Evolutionary conservation across 2,113 vertebrate genomes (phyloP), one percentile per base, ranked within the genome.

Genomic region (Camelus bactrianus): DNA sequence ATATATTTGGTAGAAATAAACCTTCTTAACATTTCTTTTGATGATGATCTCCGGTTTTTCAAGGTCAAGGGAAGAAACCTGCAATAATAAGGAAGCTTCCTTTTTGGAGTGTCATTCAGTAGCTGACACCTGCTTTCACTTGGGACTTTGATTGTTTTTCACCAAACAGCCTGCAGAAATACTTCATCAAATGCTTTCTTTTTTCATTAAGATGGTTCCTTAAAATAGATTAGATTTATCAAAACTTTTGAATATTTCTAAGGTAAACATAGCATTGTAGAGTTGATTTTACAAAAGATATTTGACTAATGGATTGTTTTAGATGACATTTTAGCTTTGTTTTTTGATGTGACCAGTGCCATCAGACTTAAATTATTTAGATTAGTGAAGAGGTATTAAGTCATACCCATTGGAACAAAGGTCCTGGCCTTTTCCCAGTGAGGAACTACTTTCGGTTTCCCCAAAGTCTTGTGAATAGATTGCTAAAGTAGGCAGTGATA

Each of bases 191-290:
- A 30, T 87, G 20, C 46, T 52, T 76, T 70, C 26, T 91, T 77
- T 84, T 77, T 76, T 95, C 79, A 76, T 42, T 88, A 69, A 76
- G 28, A 38, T 70, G 52, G 24, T 56, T 94, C 17, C 52, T 90
- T 95, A 97, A 87, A 82, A 77, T 93, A 89, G 62, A 67, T 73
- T 22, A 15, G 72, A 92, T 42, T 83, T 87, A 73, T 86, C 48
- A 95, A 85, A 89, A 85, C 32, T 64, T 73, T 85, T 72, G 13
- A 70, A 28, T 95, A 62, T 88, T 93, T 94, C 80, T 84, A 30
- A 87, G 46, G 16, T 80, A 81, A 89, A 83, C 80, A 24, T 73
- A 91, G 17, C 10, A 62, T 89, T 96, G 91, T 76, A 84, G 48
- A 80, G n/a, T 52, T 93, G 35, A 52, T 76, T 95, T 94, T 83